Evolutionary conservation across 2,888 invertebrate genomes (phyloP).

Genomic region (Hedya salicella): DNA sequence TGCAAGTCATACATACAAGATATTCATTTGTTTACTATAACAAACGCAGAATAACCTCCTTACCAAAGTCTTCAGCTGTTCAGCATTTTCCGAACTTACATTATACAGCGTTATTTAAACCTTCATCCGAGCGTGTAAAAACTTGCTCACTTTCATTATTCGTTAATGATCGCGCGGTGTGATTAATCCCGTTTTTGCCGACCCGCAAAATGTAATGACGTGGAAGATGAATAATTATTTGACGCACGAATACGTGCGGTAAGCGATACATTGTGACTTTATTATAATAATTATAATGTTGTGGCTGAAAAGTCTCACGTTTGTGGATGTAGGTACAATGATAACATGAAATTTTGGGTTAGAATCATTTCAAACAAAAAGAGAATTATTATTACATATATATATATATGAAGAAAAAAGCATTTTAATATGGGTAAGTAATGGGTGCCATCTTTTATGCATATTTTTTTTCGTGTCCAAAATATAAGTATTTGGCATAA

Average conservation of each 20-base stretch:
- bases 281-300: conserved; percentile 20
- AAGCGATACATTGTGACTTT: conserved; percentile 22
- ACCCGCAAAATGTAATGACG: conserved; percentile 46
- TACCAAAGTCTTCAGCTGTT: background rate
- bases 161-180: conserved; percentile 29
- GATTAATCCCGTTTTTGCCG: conserved; percentile 50
- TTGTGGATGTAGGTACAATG: background rate
- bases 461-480: too few relatives aligned
- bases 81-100: background rate
- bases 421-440: too few relatives aligned
- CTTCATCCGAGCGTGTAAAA: conserved; percentile 12
- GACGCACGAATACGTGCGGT: conserved; percentile 23
- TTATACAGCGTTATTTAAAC: conserved; percentile 1
- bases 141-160: conserved; percentile 27
- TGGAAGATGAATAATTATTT: conserved; percentile 42
- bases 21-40: too few relatives aligned
- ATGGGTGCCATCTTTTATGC: too few relatives aligned
- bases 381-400: too few relatives aligned
- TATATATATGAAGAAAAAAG: too few relatives aligned
- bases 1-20: too few relatives aligned
- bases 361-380: too few relatives aligned
- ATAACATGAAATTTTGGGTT: too few relatives aligned
- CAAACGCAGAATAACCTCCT: background rate
- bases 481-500: too few relatives aligned
- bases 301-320: background rate